Evolutionary conservation across 2,797 vertebrate species (phyloP).

Genomic region (Eleutherodactylus coqui): DNA sequence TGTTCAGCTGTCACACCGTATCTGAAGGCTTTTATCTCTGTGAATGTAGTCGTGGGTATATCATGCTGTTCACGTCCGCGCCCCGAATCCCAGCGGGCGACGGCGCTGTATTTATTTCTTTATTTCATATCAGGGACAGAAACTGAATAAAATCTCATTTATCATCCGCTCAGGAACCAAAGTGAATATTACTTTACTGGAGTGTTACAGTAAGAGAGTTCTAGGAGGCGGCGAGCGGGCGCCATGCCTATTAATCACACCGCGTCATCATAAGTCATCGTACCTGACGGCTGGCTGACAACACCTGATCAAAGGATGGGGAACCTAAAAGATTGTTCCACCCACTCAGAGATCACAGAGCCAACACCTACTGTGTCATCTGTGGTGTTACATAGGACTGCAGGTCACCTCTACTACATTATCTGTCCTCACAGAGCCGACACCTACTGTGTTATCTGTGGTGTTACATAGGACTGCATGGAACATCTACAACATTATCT

Average conservation of each 20-base stretch:
- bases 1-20: neutral
- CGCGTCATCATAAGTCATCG: no score
- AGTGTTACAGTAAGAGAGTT: constrained; percentile 4
- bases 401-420: no score
- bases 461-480: no score
- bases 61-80: constrained; percentile 31
- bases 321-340: no score
- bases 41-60: neutral
- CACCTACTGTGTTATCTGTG: no score
- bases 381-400: no score
- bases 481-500: no score
- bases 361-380: neutral
- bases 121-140: constrained; percentile 34
- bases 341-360: no score
- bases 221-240: neutral
- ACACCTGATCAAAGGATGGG: no score
- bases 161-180: constrained; percentile 22
- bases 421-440: no score
- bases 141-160: constrained; percentile 8
- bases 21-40: constrained; percentile 4
- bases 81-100: neutral
- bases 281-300: no score
- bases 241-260: neutral
- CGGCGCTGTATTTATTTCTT: neutral
- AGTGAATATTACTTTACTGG: neutral